These are phyloP conservation scores for Cenopis cana DNA, from an alignment of 2,888 invertebrate species.

Conservation along the genomic window DNA sequence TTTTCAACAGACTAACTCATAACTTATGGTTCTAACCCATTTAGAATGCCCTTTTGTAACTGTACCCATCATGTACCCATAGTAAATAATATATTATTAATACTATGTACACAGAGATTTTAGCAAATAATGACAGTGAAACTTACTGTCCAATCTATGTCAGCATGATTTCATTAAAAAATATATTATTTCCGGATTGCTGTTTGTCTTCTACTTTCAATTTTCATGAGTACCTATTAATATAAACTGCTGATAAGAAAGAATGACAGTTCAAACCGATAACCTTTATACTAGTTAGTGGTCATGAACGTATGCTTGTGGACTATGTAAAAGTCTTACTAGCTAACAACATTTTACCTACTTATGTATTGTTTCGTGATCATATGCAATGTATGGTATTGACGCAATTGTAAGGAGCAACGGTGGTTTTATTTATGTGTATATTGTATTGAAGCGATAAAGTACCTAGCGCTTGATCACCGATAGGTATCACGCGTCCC, in stretches of 20 bases:
- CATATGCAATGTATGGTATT: neutral
- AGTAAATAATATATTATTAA: no score
- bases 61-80: no score
- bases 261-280: conserved; percentile 12
- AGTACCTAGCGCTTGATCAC: neutral
- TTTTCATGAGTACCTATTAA: neutral
- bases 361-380: neutral
- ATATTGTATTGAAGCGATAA: neutral
- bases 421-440: neutral
- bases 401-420: neutral
- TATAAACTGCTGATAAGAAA: conserved; percentile 5
- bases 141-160: no score
- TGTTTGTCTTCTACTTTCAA: neutral
- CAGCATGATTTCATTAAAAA: no score
- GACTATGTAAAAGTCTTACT: neutral
- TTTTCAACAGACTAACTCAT: no score
- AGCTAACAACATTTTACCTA: neutral
- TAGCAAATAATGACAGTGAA: no score
- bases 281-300: conserved; percentile 18
- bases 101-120: no score
- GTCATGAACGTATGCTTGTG: neutral
- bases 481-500: conserved; percentile 19
- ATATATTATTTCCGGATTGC: neutral
- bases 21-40: no score
- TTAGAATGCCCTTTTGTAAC: no score